These are phyloP conservation scores for Sabatieria punctata DNA, from an alignment of 2,888 invertebrate species.

Conservation along the genomic window DNA sequence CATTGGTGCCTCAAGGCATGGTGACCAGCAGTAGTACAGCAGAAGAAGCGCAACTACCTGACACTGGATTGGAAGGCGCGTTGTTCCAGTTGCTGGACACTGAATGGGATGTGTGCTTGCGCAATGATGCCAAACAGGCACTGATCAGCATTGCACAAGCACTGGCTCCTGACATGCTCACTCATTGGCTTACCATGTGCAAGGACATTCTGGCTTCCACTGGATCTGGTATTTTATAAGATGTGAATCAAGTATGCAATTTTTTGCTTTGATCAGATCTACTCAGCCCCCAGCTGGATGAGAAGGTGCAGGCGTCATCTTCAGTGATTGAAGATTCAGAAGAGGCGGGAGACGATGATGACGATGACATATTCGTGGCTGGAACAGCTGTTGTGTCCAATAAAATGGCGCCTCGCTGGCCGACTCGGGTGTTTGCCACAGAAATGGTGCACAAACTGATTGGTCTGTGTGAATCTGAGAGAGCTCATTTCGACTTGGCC, in stretches of 20 bases:
- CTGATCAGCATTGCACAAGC: slow-evolving; percentile 72
- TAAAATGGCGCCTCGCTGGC: slow-evolving; percentile 57
- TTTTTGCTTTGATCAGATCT: too few relatives aligned
- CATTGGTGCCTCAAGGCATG: slow-evolving; percentile 40
- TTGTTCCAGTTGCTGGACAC: slow-evolving; percentile 82
- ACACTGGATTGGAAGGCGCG: slow-evolving; percentile 66
- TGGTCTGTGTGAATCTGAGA: slow-evolving; percentile 50
- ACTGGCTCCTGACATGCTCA: slow-evolving; percentile 60
- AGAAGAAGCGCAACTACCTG: slow-evolving; percentile 15
- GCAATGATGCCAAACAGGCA: slow-evolving; percentile 80
- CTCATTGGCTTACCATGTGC: slow-evolving; percentile 75
- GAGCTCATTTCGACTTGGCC: slow-evolving; percentile 69
- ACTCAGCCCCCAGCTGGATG: slow-evolving; percentile 4
- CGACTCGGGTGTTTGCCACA: slow-evolving; percentile 79
- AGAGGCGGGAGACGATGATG: slow-evolving; percentile 8
- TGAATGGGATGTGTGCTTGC: slow-evolving; percentile 62
- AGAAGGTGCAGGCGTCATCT: slow-evolving; percentile 3
- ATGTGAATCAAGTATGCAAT: too few relatives aligned
- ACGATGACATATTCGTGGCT: neutral
- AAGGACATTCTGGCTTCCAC: slow-evolving; percentile 79
- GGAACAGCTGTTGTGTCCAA: neutral
- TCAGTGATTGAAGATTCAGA: slow-evolving; percentile 9
- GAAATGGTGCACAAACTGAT: slow-evolving; percentile 83
- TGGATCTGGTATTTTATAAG: slow-evolving; percentile 41
- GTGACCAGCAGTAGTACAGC: neutral